phyloP scores from a whole-genome alignment of 2,797 vertebrate species.

The Pantherophis alleghaniensis region DNA sequence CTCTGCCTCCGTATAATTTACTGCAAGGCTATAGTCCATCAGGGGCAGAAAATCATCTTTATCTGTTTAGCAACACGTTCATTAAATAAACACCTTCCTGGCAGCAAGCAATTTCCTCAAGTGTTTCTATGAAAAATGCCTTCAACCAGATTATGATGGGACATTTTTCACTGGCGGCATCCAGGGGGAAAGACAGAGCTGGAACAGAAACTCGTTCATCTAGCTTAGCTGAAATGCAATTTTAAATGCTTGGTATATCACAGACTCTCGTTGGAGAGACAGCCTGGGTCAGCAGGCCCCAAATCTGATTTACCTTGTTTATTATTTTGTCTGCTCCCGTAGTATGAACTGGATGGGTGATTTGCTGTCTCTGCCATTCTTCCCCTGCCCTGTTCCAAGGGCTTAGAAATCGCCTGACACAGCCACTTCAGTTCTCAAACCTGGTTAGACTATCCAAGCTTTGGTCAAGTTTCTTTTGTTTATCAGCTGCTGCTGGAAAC shows the following conservation, averaged over 20 bases:
- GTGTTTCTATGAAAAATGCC: conserved; percentile 37
- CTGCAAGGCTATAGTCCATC: conserved; percentile 37
- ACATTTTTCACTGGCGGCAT: conserved; percentile 36
- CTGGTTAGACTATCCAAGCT: background rate
- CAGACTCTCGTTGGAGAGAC: conserved; percentile 11
- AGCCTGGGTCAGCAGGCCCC: conserved; percentile 30
- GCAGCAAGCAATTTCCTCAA: conserved; percentile 39
- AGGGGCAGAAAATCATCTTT: conserved; percentile 40
- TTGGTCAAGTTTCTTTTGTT: background rate
- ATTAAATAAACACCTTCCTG: conserved; percentile 42
- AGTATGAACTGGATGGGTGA: background rate
- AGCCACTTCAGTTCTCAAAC: background rate
- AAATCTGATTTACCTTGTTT: conserved; percentile 43
- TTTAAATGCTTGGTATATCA: conserved; percentile 36
- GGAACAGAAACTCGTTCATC: conserved; percentile 28
- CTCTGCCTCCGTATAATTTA: conserved; percentile 29
- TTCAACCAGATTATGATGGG: conserved; percentile 37
- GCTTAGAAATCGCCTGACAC: background rate
- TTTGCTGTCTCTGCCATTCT: background rate
- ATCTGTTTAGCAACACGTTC: conserved; percentile 42
- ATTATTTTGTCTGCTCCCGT: conserved; percentile 26
- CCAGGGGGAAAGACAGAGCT: conserved; percentile 23
- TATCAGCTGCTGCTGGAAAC: background rate
- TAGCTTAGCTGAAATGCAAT: conserved; percentile 32
- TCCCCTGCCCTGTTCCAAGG: background rate